Evolutionary conservation across 2,888 invertebrate genomes (phyloP).

Genomic region (Drosophila imparisetae): DNA sequence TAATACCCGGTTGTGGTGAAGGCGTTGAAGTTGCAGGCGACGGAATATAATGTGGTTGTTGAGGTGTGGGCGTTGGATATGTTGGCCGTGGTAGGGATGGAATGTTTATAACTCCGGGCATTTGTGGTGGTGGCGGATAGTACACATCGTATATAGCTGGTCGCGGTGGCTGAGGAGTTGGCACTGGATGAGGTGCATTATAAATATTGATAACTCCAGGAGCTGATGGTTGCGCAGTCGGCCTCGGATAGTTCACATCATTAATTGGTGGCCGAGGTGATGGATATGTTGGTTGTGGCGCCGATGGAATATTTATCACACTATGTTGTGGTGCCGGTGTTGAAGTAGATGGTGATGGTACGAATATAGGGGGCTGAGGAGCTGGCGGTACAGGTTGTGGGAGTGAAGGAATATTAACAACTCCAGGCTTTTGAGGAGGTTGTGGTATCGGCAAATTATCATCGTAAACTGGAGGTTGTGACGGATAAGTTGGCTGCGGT

Average conservation of each 20-base stretch:
- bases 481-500: conserved; percentile 29
- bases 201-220: conserved; percentile 36
- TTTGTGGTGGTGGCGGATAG: conserved; percentile 66
- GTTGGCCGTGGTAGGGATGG: conserved; percentile 45
- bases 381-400: conserved; percentile 15
- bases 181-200: conserved; percentile 19
- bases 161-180: conserved; percentile 12
- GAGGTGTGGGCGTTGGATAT: conserved; percentile 25
- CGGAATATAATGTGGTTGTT: conserved; percentile 27
- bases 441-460: conserved; percentile 50
- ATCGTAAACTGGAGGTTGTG: conserved; percentile 23
- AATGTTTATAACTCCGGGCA: conserved; percentile 55
- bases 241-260: conserved; percentile 22
- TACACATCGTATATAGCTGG: conserved; percentile 55
- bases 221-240: conserved; percentile 1
- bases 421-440: conserved; percentile 14
- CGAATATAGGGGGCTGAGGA: conserved; percentile 30
- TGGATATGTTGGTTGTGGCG: conserved; percentile 61
- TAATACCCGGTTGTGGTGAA: conserved; percentile 37
- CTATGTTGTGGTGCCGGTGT: conserved; percentile 25
- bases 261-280: conserved; percentile 6
- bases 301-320: conserved; percentile 39
- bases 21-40: conserved; percentile 17
- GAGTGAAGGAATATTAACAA: conserved; percentile 44
- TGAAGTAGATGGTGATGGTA: conserved; percentile 14